These are phyloP conservation scores for Antechinus flavipes DNA, from an alignment of 2,113 vertebrate species.

Conservation along the genomic window DNA sequence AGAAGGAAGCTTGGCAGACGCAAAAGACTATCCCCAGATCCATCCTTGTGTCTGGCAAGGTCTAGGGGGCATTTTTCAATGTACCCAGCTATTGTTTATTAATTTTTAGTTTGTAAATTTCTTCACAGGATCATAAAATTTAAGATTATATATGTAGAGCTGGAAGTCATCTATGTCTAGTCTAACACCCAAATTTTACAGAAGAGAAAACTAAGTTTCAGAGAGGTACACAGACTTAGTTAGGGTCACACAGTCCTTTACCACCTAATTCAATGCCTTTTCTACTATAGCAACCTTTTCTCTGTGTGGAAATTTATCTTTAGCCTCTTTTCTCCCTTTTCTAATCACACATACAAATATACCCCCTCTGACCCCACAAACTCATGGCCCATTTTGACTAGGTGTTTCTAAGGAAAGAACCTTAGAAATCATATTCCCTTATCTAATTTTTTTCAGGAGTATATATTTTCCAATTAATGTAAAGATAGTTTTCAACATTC, in stretches of 20 bases:
- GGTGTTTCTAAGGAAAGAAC: not conserved
- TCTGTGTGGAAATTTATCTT: not conserved
- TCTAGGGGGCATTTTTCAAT: not conserved
- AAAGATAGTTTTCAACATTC: too few species aligned
- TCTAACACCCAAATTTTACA: not conserved
- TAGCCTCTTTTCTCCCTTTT: not conserved
- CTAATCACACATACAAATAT: not conserved
- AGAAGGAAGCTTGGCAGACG: not conserved
- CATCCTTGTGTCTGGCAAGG: not conserved
- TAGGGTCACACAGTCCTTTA: not conserved
- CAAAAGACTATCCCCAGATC: not conserved
- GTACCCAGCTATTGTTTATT: not conserved
- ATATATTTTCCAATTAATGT: too few species aligned
- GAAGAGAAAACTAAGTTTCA: not conserved
- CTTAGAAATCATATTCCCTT: not conserved
- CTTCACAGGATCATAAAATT: not conserved
- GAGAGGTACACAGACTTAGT: not conserved
- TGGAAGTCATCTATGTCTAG: not conserved
- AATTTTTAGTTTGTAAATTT: not conserved
- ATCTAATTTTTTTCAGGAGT: too few species aligned
- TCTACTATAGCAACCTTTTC: not conserved
- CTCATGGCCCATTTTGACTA: not conserved
- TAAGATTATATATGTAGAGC: not conserved
- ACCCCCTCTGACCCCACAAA: not conserved
- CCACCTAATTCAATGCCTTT: not conserved